These are phyloP conservation scores for Chrysogorgia sp. DNA, from an alignment of 92 coral and sea anemone genomes.

Conservation along the genomic window DNA sequence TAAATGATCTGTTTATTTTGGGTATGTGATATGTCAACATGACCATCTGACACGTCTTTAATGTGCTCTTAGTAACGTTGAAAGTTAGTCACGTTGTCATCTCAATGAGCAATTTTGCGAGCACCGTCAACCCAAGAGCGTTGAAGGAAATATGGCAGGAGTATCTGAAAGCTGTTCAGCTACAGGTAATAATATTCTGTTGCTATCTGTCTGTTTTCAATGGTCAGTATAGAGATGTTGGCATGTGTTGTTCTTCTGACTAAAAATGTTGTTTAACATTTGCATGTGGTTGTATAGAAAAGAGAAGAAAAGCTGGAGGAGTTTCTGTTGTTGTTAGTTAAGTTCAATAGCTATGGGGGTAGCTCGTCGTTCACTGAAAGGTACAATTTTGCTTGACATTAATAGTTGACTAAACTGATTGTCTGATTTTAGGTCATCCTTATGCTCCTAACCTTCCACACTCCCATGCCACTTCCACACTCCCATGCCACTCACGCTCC, in stretches of 20 bases:
- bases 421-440: too few relatives aligned
- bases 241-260: background rate
- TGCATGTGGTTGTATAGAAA: constrained; percentile 18
- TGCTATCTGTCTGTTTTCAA: background rate
- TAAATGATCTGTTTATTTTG: too few relatives aligned
- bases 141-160: constrained; percentile 42
- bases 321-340: background rate
- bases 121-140: background rate
- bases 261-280: background rate
- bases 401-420: too few relatives aligned
- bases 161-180: constrained; percentile 1
- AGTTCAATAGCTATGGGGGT: background rate
- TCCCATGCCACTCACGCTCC: too few relatives aligned
- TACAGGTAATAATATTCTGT: constrained; percentile 7
- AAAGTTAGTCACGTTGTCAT: background rate
- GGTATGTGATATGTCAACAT: too few relatives aligned
- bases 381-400: background rate
- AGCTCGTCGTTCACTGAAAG: background rate
- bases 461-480: too few relatives aligned
- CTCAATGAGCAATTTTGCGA: constrained; percentile 3
- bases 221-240: background rate
- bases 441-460: too few relatives aligned
- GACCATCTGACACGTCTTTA: too few relatives aligned
- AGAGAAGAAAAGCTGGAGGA: constrained; percentile 12
- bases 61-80: too few relatives aligned